Conservation (phyloP, 2,888 invertebrate species). For the Conistra vaccinii region DNA sequence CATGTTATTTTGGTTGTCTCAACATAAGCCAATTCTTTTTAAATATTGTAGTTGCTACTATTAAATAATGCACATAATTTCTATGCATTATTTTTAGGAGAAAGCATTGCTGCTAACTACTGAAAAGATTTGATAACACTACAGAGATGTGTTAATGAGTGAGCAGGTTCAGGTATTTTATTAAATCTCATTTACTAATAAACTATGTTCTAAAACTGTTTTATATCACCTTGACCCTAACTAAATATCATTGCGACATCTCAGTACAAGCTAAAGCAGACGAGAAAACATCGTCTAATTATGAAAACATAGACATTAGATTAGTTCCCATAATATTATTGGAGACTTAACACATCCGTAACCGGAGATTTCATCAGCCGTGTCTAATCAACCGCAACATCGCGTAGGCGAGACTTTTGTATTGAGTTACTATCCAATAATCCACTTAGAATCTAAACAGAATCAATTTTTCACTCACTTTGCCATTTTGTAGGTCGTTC, state of each 20-base stretch:
- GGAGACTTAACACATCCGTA: conserved; percentile 29
- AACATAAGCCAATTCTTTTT: neutral
- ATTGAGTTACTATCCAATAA: conserved; percentile 69
- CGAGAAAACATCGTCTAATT: conserved; percentile 11
- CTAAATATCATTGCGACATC: conserved; percentile 21
- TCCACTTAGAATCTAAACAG: conserved; percentile 66
- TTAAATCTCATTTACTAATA: neutral
- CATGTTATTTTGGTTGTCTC: neutral
- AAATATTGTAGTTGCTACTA: neutral
- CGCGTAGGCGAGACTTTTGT: conserved; percentile 62
- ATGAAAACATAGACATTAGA: neutral
- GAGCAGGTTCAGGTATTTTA: neutral
- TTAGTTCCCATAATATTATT: conserved; percentile 19
- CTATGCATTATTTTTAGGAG: neutral
- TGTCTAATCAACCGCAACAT: conserved; percentile 70
- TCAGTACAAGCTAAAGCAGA: conserved; percentile 11
- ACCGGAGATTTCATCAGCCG: conserved; percentile 52
- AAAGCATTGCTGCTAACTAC: neutral
- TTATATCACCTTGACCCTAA: neutral
- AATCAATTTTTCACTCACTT: conserved; percentile 80
- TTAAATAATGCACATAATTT: neutral
- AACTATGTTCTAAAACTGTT: neutral
- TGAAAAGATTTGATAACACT: neutral
- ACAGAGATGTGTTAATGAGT: neutral
- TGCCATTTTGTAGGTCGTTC: conserved; percentile 80